A percentile compares a stretch with the other conserved stretches of the same genome.
phyloP scores from a whole-genome alignment of 2,797 vertebrate species.

The Melanotaenia maccullochi region DNA sequence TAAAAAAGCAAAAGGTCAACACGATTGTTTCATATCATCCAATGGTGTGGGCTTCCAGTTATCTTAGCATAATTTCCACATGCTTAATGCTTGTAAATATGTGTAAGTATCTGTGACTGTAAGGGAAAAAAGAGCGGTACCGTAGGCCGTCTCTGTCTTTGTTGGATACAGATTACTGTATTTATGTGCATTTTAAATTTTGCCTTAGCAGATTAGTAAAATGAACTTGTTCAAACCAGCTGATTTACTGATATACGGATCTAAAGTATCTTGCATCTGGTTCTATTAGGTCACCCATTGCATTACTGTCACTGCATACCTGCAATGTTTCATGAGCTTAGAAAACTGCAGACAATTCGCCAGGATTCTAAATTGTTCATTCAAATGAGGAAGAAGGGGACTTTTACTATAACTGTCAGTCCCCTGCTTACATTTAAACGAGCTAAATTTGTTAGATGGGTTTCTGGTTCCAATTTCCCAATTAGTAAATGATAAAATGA shows the following conservation, averaged over 20 bases:
- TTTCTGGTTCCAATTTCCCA: too few relatives aligned
- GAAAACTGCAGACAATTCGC: not conserved
- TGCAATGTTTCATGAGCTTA: not conserved
- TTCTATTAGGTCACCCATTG: not conserved
- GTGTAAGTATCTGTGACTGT: not conserved
- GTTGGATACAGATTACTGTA: not conserved
- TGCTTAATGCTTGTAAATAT: not conserved
- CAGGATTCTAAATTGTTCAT: not conserved
- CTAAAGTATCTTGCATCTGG: not conserved
- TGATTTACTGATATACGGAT: not conserved
- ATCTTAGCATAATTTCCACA: not conserved
- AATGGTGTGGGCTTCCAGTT: not conserved
- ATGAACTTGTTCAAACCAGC: not conserved
- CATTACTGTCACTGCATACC: not conserved
- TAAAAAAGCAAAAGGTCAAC: constrained; percentile 9
- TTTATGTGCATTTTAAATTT: not conserved
- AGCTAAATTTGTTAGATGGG: not conserved
- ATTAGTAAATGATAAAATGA: too few relatives aligned
- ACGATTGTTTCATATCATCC: not conserved
- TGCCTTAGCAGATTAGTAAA: not conserved
- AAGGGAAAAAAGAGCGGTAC: not conserved
- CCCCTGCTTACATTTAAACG: not conserved
- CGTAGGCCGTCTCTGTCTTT: not conserved
- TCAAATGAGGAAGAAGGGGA: not conserved
- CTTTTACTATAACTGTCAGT: not conserved